These are phyloP conservation scores for Chaetogeoica ovagalla DNA, from an alignment of 2,888 invertebrate species.

Conservation along the genomic window DNA sequence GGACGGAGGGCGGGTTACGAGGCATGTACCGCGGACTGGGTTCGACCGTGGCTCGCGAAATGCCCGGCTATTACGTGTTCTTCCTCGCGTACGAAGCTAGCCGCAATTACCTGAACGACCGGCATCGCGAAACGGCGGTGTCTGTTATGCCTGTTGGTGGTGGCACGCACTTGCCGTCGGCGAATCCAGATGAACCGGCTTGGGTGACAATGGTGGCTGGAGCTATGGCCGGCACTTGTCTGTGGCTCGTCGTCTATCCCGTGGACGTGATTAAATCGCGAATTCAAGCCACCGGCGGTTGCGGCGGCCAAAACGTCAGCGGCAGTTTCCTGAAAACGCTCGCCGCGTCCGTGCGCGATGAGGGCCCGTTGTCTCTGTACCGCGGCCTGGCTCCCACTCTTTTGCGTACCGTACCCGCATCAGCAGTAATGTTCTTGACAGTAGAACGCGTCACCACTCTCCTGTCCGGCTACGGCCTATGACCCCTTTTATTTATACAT, in stretches of 20 bases:
- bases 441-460: conserved; percentile 91
- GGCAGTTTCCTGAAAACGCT: conserved; percentile 25
- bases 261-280: conserved; percentile 96
- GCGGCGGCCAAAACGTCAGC: background rate
- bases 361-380: conserved; percentile 81
- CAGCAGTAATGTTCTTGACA: conserved; percentile 90
- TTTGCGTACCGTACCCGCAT: conserved; percentile 91
- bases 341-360: conserved; percentile 70
- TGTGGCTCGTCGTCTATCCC: conserved; percentile 94
- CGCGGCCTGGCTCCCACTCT: conserved; percentile 92
- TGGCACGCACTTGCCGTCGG: background rate
- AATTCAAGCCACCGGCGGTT: conserved; percentile 67
- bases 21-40: conserved; percentile 87
- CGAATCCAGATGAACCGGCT: conserved; percentile 24
- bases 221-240: conserved; percentile 82
- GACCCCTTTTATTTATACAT: no score
- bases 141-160: background rate
- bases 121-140: background rate
- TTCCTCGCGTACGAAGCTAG: conserved; percentile 90
- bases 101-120: background rate
- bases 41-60: conserved; percentile 91
- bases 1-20: conserved; percentile 64
- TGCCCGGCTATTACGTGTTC: conserved; percentile 99
- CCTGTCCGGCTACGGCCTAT: conserved; percentile 60
- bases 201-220: conserved; percentile 86